Evolutionary conservation across 1,140 invertebrate species (phyloP).

Genomic region (Ctenoplectra terminalis): DNA sequence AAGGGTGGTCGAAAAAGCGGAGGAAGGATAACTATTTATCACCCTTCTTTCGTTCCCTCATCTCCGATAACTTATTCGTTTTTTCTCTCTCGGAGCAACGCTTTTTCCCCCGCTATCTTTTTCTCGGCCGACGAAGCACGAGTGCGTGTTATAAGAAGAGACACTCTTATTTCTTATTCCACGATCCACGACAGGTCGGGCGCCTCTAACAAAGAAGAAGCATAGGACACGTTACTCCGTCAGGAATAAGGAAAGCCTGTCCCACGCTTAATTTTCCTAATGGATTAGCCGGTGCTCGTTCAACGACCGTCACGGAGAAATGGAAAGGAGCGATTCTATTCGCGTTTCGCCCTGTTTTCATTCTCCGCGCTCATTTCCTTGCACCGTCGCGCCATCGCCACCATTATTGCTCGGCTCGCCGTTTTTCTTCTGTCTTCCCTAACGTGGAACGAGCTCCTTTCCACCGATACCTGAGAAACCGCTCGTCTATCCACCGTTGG

Average conservation of each 20-base stretch:
- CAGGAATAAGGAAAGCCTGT: slow-evolving; percentile 41
- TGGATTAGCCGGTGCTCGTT: slow-evolving; percentile 70
- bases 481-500: slow-evolving; percentile 3
- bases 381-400: slow-evolving; percentile 39
- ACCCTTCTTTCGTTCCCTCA: slow-evolving; percentile 4
- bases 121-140: not conserved
- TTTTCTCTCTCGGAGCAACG: not conserved
- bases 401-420: slow-evolving; percentile 10
- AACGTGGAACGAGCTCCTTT: slow-evolving; percentile 32
- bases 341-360: slow-evolving; percentile 45
- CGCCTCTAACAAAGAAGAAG: slow-evolving; percentile 31
- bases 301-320: slow-evolving; percentile 59
- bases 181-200: slow-evolving; percentile 4
- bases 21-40: slow-evolving; percentile 44
- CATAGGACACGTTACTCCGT: slow-evolving; percentile 36
- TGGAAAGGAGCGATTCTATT: slow-evolving; percentile 48
- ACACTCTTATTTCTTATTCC: slow-evolving; percentile 55
- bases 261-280: slow-evolving; percentile 75
- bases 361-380: slow-evolving; percentile 53
- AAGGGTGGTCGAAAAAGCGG: not conserved
- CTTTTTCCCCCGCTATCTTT: slow-evolving; percentile 5
- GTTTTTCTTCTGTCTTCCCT: slow-evolving; percentile 47
- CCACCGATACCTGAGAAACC: slow-evolving; percentile 45
- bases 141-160: slow-evolving; percentile 24
- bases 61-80: slow-evolving; percentile 42